Evolutionary conservation across 53 echinoderm and acorn worm species (phyloP).

Genomic region (Hippasteria phrygiana): DNA sequence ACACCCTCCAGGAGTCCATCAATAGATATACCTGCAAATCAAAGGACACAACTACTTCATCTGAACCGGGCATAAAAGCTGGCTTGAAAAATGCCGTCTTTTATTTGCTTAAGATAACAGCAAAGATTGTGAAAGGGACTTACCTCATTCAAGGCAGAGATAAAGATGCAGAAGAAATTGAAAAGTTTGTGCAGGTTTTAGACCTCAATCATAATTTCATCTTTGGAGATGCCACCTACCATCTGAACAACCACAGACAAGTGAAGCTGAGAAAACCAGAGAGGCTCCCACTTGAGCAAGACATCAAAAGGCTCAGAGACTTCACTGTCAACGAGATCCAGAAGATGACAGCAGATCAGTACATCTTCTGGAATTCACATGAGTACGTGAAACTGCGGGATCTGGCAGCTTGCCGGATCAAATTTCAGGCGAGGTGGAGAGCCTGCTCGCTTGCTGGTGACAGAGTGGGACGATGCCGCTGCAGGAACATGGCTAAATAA

Average conservation of each 20-base stretch:
- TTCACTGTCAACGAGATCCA: constrained; percentile 7
- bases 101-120: too few relatives aligned
- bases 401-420: constrained; percentile 10
- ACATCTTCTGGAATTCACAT: constrained; percentile 13
- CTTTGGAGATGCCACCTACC: constrained; percentile 53
- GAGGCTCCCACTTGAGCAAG: constrained; percentile 30
- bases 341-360: not conserved
- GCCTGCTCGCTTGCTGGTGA: too few relatives aligned
- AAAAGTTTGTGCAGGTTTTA: constrained; percentile 33
- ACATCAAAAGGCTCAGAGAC: constrained; percentile 10
- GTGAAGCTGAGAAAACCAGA: constrained; percentile 49
- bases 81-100: too few relatives aligned
- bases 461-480: too few relatives aligned
- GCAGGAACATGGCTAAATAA: too few relatives aligned
- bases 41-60: not conserved
- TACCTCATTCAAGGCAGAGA: constrained; percentile 40
- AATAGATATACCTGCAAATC: not conserved
- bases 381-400: constrained; percentile 37
- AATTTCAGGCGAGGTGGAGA: too few relatives aligned
- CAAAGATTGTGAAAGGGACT: not conserved
- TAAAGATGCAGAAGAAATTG: constrained; percentile 2
- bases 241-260: constrained; percentile 27
- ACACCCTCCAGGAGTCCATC: not conserved
- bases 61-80: too few relatives aligned
- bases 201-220: constrained; percentile 35